Evolutionary conservation across 2,797 vertebrate species (phyloP).

Genomic region (Cygnus olor): DNA sequence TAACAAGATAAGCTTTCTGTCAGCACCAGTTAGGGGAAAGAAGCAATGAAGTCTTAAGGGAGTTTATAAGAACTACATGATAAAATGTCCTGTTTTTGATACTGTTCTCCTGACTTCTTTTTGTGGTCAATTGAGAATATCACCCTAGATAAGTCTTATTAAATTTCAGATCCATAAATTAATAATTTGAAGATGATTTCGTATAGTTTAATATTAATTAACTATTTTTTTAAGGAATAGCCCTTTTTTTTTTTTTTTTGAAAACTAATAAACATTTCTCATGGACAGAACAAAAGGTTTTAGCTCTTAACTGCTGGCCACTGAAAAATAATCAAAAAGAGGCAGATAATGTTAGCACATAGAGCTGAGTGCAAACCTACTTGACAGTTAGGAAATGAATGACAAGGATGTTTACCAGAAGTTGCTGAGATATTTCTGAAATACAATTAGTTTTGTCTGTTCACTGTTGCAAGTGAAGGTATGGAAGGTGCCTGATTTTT

Average conservation of each 20-base stretch:
- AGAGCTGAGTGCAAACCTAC: not conserved
- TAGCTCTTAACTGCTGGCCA: not conserved
- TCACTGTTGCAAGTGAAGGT: not conserved
- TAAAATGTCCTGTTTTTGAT: not conserved
- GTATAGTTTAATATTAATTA: not conserved
- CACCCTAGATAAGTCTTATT: not conserved
- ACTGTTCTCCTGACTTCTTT: not conserved
- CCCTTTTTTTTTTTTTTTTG: not conserved
- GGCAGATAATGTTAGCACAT: not conserved
- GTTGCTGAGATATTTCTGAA: not conserved
- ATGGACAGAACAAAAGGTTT: not conserved
- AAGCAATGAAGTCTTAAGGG: not conserved
- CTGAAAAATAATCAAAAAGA: not conserved
- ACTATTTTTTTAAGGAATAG: not conserved
- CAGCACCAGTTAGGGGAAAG: not conserved
- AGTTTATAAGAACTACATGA: not conserved
- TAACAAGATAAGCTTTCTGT: not conserved
- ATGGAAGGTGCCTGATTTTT: not conserved
- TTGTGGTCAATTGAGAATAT: not conserved
- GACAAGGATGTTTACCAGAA: not conserved
- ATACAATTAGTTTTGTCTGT: not conserved
- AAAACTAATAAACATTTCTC: not conserved
- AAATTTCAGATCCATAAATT: not conserved
- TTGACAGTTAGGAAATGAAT: not conserved
- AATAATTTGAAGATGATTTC: not conserved